Percentiles rank a stretch among this genome's conserved stretches.
Evolutionary conservation across 2,888 invertebrate genomes (phyloP).

Genomic region (Patella pellucida): DNA sequence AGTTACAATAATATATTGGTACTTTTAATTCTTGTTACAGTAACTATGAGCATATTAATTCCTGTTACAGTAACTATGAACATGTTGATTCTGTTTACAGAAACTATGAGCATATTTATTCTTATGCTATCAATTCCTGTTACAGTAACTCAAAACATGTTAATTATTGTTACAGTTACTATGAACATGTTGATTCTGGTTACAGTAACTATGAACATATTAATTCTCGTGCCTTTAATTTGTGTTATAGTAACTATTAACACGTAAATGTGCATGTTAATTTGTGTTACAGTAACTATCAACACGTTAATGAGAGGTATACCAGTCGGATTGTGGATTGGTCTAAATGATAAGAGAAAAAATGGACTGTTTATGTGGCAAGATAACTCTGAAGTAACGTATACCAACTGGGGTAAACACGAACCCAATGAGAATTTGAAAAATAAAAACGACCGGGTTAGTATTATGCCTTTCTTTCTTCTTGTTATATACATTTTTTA

Average conservation of each 20-base stretch:
- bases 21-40: neutral
- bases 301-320: conserved; percentile 40
- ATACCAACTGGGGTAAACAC: conserved; percentile 53
- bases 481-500: too few relatives aligned
- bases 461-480: neutral
- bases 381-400: conserved; percentile 49
- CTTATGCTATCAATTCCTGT: too few relatives aligned
- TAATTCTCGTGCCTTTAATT: too few relatives aligned
- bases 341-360: conserved; percentile 41
- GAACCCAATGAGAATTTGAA: conserved; percentile 46
- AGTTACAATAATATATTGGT: too few relatives aligned
- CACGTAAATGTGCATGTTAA: too few relatives aligned
- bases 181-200: too few relatives aligned
- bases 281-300: conserved; percentile 43
- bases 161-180: neutral
- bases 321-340: conserved; percentile 52
- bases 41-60: conserved; percentile 4
- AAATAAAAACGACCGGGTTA: conserved; percentile 18
- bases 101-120: too few relatives aligned
- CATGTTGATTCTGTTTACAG: neutral
- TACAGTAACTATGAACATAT: too few relatives aligned
- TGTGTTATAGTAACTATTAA: too few relatives aligned
- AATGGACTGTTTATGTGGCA: conserved; percentile 51
- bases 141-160: neutral
- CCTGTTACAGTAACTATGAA: neutral